phyloP scores from a whole-genome alignment of 2,113 vertebrate genomes.

The Callocephalon fimbriatum region DNA sequence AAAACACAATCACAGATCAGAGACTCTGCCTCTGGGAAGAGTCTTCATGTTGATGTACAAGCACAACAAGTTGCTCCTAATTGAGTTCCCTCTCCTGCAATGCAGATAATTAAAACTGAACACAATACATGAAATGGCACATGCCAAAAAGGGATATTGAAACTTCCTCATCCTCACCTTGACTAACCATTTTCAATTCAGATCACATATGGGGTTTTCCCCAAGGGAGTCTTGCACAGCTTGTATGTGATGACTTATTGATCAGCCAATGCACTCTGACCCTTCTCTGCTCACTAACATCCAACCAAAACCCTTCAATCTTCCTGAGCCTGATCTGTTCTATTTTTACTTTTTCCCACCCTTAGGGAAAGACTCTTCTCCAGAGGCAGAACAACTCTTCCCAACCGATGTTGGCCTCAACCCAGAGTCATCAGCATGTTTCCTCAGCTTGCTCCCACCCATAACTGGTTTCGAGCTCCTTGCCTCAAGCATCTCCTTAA shows the following conservation, averaged over 20 bases:
- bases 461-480: not conserved
- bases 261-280: not conserved
- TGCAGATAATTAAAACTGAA: rapidly evolving
- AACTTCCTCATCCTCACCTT: not conserved
- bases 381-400: not conserved
- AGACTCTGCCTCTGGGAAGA: not conserved
- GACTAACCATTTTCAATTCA: not conserved
- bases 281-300: not conserved
- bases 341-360: not conserved
- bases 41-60: not conserved
- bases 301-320: not conserved
- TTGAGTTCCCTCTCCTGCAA: not conserved
- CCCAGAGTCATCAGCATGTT: not conserved
- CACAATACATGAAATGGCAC: not conserved
- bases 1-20: not conserved
- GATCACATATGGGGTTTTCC: not conserved
- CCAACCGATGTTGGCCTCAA: not conserved
- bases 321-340: not conserved
- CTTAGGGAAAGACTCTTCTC: not conserved
- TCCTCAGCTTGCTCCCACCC: not conserved
- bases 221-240: not conserved
- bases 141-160: not conserved
- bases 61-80: not conserved
- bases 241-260: not conserved
- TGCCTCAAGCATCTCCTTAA: not conserved